Evolutionary conservation across 1,140 invertebrate genomes (phyloP).

Genomic region (Contarinia nasturtii): DNA sequence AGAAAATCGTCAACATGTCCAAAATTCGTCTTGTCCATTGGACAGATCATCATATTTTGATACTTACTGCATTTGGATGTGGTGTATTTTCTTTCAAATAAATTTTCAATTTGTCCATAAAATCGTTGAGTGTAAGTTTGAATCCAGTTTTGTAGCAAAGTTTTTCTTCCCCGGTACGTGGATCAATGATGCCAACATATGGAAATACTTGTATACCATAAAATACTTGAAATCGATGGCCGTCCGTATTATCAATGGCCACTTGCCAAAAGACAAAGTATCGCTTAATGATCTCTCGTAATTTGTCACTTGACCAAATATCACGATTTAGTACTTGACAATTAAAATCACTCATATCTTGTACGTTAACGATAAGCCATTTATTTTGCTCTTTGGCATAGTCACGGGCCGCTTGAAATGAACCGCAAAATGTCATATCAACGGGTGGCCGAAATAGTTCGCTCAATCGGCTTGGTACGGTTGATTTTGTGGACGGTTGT

Average conservation of each 20-base stretch:
- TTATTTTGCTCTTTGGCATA: slow-evolving; percentile 36
- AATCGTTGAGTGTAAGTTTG: not conserved
- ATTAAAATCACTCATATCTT: slow-evolving; percentile 53
- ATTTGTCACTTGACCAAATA: slow-evolving; percentile 48
- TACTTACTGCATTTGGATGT: not conserved
- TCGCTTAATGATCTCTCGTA: slow-evolving; percentile 43
- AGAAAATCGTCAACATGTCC: not conserved
- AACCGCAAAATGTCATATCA: slow-evolving; percentile 47
- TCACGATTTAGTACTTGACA: slow-evolving; percentile 59
- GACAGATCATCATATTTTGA: not conserved
- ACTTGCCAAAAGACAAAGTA: slow-evolving; percentile 71
- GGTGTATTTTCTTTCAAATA: not conserved
- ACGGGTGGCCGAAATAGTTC: slow-evolving; percentile 57
- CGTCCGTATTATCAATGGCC: slow-evolving; percentile 46
- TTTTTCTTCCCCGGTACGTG: slow-evolving; percentile 46
- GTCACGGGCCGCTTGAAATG: slow-evolving; percentile 42
- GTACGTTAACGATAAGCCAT: slow-evolving; percentile 63
- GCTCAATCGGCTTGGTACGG: slow-evolving; percentile 32
- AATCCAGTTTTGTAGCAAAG: slow-evolving; percentile 1
- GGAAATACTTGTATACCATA: slow-evolving; percentile 48
- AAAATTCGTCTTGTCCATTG: not conserved
- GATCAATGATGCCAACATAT: slow-evolving; percentile 55
- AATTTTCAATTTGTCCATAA: not conserved
- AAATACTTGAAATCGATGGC: slow-evolving; percentile 46
- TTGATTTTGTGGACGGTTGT: not conserved